Conservation (phyloP, 2,888 invertebrate species). For the Candidula unifasciata region DNA sequence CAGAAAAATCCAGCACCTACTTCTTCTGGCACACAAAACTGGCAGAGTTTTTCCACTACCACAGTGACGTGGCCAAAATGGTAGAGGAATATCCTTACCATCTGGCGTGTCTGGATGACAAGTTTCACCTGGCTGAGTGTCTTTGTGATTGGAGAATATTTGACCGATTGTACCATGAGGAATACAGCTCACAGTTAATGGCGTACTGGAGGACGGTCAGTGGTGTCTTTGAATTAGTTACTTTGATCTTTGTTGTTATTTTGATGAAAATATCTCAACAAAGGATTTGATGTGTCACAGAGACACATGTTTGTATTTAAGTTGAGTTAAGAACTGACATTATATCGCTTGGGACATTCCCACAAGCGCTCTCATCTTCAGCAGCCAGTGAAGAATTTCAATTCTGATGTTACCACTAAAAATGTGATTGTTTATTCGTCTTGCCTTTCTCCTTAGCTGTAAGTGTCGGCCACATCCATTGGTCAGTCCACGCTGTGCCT, state of each 20-base stretch:
- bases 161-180: constrained; percentile 74
- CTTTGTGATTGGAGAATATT: constrained; percentile 75
- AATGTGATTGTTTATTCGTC: background rate
- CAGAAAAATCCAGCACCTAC: constrained; percentile 55
- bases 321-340: too few relatives aligned
- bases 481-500: too few relatives aligned
- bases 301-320: too few relatives aligned
- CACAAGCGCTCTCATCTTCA: too few relatives aligned
- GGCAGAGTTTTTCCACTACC: constrained; percentile 72
- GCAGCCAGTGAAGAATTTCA: too few relatives aligned
- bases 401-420: too few relatives aligned
- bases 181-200: constrained; percentile 73
- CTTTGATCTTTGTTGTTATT: too few relatives aligned
- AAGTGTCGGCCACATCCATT: too few relatives aligned
- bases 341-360: too few relatives aligned
- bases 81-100: constrained; percentile 76
- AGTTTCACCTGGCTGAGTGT: constrained; percentile 68
- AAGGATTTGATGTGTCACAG: too few relatives aligned
- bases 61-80: constrained; percentile 68
- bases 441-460: background rate
- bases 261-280: too few relatives aligned
- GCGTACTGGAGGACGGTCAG: constrained; percentile 75
- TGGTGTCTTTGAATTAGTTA: background rate
- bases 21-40: constrained; percentile 76
- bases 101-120: constrained; percentile 72